Evolutionary conservation across 2,113 vertebrate genomes (phyloP).

Genomic region (Chaetodon trifascialis): DNA sequence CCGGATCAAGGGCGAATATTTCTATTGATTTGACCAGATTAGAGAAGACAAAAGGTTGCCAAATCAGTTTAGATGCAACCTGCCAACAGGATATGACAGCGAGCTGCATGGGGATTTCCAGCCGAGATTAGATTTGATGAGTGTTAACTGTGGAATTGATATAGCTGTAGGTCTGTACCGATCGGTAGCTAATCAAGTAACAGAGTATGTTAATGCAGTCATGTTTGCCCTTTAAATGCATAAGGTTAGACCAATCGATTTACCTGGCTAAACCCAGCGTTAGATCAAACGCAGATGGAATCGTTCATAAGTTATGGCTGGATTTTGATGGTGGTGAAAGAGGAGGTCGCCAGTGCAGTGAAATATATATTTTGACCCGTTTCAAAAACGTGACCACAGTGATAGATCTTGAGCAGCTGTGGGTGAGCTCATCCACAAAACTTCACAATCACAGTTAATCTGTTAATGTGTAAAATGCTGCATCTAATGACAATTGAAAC

Average conservation of each 20-base stretch:
- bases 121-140: slow-evolving; percentile 75
- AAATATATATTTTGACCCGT: neutral
- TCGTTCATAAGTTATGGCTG: slow-evolving; percentile 8
- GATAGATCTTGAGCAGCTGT: neutral
- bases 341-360: slow-evolving; percentile 6
- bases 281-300: slow-evolving; percentile 40
- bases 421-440: neutral
- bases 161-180: slow-evolving; percentile 55
- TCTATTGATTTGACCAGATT: slow-evolving; percentile 82
- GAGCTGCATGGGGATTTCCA: slow-evolving; percentile 64
- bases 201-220: slow-evolving; percentile 67
- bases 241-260: slow-evolving; percentile 63
- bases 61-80: slow-evolving; percentile 82
- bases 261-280: slow-evolving; percentile 33
- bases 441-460: neutral
- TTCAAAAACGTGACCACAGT: neutral
- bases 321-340: slow-evolving; percentile 15
- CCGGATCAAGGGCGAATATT: slow-evolving; percentile 77
- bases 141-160: slow-evolving; percentile 80
- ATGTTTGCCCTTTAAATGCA: slow-evolving; percentile 68
- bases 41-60: slow-evolving; percentile 81
- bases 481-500: neutral
- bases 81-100: slow-evolving; percentile 78
- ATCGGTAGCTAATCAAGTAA: slow-evolving; percentile 75
- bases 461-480: neutral